Evolutionary conservation across 2,888 invertebrate species (phyloP), one percentile per base, ranked within the genome.

Genomic region (Diploptera punctata): DNA sequence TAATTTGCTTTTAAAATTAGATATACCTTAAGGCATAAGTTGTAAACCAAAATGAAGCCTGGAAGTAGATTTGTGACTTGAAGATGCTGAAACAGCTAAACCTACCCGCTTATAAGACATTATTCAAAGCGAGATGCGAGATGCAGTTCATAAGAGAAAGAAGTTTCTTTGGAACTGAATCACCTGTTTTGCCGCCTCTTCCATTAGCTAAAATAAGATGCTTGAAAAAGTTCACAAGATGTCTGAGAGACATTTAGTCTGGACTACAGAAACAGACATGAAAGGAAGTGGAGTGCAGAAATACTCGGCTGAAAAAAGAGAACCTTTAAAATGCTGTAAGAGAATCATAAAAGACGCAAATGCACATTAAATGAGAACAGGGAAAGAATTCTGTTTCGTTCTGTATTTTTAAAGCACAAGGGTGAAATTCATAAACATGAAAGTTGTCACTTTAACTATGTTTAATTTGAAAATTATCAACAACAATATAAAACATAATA

Each of bases 171-270:
- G 60, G 26, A 29, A 26, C 60, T 60, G 60, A 60, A 60, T 60
- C 60, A 60, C 60, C 60, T 60, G 60, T 29, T 60, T 60, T 60
- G 26, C 60, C 26, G 19, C 9, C 2, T 60, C 60, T 24, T 60
- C 60, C 60, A 60, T 60, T 60, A 26, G 60, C 60, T 26, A 60
- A 60, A 60, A 29, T 21, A 26, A 29, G 9, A 26, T 24, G n/a
- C 26, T 24, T 29, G 60, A 26, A 26, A n/a, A 10, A 5, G n/a
- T 26, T 3, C n/a, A 60, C 24, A 60, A 21, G 60, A 7, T 7
- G 9, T 60, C 10, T n/a, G n/a, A n/a, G n/a, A 24, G 26, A 26
- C n/a, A 60, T n/a, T 18, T 9, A 2, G 16, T n/a, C n/a, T 10
- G 24, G 60, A 29, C n/a, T 60, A n/a, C 19, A 26, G 47, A 47